These are phyloP conservation scores for Siniperca obscura DNA, from an alignment of 2,797 vertebrate species.

Conservation along the genomic window DNA sequence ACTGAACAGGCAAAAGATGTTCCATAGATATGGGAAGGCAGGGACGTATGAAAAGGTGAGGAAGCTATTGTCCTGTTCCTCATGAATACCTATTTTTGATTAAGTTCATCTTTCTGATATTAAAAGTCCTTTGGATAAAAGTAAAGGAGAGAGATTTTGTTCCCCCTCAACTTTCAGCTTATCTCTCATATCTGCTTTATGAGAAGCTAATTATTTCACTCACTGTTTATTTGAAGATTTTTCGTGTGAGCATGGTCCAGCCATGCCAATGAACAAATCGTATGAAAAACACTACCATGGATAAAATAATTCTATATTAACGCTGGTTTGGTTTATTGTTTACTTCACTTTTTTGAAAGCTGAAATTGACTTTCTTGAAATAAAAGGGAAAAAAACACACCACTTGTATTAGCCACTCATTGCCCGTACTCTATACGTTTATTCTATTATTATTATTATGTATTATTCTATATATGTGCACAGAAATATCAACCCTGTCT, in stretches of 20 bases:
- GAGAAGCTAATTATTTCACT: constrained; percentile 47
- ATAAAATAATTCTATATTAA: neutral
- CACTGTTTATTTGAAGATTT: constrained; percentile 23
- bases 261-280: neutral
- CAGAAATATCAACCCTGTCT: neutral
- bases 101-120: constrained; percentile 69
- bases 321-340: neutral
- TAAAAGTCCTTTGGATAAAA: constrained; percentile 51
- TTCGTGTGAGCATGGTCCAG: neutral
- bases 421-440: neutral
- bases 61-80: constrained; percentile 65
- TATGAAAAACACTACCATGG: neutral
- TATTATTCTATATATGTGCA: neutral
- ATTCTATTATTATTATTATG: neutral
- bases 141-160: constrained; percentile 26
- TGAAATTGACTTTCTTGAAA: neutral
- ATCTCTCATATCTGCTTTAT: constrained; percentile 50
- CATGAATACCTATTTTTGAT: constrained; percentile 77
- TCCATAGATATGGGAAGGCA: constrained; percentile 53
- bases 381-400: neutral
- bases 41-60: constrained; percentile 63
- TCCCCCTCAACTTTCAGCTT: constrained; percentile 27
- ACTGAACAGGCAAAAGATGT: constrained; percentile 64
- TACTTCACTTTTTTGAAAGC: neutral
- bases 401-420: neutral